These are phyloP conservation scores for Himalopsyche japonica DNA, from an alignment of 2,888 invertebrate genomes.

Conservation along the genomic window DNA sequence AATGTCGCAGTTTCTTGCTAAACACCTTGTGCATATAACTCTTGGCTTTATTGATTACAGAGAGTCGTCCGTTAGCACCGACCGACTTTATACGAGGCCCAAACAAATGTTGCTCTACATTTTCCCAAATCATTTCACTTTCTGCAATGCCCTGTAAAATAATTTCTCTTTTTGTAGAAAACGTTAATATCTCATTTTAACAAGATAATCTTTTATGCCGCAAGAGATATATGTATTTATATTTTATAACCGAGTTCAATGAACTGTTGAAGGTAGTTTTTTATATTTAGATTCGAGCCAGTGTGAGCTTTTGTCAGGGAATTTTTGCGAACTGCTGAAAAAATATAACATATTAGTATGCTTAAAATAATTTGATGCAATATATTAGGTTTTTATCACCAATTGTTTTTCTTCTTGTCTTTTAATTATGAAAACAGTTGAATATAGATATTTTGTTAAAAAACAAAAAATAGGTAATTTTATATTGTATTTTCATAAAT, in stretches of 20 bases:
- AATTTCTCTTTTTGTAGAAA: conserved; percentile 2
- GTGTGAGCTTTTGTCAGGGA: no score
- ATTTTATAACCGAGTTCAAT: conserved; percentile 1
- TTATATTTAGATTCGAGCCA: no score
- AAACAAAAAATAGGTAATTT: no score
- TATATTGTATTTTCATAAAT: no score
- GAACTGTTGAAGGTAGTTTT: background rate
- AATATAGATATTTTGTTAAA: no score
- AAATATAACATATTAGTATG: no score
- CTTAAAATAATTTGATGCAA: no score
- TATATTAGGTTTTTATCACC: no score
- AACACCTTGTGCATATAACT: conserved; percentile 37
- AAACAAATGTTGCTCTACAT: conserved; percentile 34
- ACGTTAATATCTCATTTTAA: background rate
- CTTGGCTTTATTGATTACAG: conserved; percentile 40
- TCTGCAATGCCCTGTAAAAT: conserved; percentile 2
- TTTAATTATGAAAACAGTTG: no score
- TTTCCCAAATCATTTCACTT: conserved; percentile 20
- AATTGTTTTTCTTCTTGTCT: no score
- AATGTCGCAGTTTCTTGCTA: background rate
- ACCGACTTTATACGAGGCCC: conserved; percentile 23
- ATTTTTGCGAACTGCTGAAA: no score
- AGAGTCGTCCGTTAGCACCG: conserved; percentile 38
- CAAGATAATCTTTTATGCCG: conserved; percentile 3
- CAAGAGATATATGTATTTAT: background rate